Evolutionary conservation across 2,888 invertebrate genomes (phyloP).

Genomic region (Fragum sueziense): DNA sequence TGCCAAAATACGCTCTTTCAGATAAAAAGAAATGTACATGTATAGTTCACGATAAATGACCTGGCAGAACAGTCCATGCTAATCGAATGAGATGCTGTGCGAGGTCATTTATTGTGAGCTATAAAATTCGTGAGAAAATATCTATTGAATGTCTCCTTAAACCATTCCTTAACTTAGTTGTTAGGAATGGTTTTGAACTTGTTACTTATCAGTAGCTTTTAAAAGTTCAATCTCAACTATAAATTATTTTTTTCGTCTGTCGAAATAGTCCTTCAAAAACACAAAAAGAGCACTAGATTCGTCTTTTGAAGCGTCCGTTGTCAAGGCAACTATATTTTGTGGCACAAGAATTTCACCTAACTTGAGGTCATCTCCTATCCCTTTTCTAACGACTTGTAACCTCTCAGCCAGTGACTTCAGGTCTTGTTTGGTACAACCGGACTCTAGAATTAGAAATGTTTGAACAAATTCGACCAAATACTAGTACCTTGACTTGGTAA

Average conservation of each 20-base stretch:
- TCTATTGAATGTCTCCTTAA: no score
- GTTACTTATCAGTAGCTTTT: not conserved
- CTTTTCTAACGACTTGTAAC: slow-evolving; percentile 33
- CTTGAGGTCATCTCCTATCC: slow-evolving; percentile 49
- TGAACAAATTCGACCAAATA: no score
- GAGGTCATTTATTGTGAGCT: no score
- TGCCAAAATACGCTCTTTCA: no score
- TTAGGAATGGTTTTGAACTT: not conserved
- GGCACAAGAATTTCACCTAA: slow-evolving; percentile 48
- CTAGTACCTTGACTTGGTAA: no score
- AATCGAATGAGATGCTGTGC: no score
- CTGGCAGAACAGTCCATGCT: no score
- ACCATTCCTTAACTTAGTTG: not conserved
- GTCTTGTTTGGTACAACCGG: not conserved
- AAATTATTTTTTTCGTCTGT: not conserved
- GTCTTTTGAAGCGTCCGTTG: slow-evolving; percentile 60
- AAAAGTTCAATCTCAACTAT: not conserved
- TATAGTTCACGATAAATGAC: no score
- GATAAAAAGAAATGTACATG: no score
- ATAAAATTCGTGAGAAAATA: no score
- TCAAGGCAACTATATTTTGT: slow-evolving; percentile 34
- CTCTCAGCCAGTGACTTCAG: slow-evolving; percentile 28
- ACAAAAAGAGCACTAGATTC: slow-evolving; percentile 52
- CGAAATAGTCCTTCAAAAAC: slow-evolving; percentile 49
- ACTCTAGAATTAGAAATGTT: slow-evolving; percentile 4